Evolutionary conservation across 2,888 invertebrate species (phyloP), one percentile per base, ranked within the genome.

Genomic region (Stegophylla sp.): DNA sequence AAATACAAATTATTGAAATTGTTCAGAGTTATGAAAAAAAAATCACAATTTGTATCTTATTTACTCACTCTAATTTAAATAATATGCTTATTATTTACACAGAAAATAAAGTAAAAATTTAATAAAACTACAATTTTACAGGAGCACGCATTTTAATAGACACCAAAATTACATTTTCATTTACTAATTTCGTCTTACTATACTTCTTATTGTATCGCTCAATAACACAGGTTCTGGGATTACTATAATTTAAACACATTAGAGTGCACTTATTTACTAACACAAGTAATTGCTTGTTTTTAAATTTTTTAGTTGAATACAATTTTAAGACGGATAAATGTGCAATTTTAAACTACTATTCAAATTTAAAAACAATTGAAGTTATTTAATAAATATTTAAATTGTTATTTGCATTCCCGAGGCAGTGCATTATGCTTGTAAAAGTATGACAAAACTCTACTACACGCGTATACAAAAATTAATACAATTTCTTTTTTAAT

Each of bases 131-230:
- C n/a, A n/a, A n/a, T n/a, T n/a, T n/a, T n/a, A n/a, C n/a, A n/a
- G n/a, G n/a, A n/a, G n/a, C 4, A 66, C 23, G 12, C 23, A 66
- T 34, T 69, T 69, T 69, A 69, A 48, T 69, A 51, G 28, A n/a
- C 28, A 48, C 17, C 3, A 28, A 28, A 34, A 34, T 7, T 34
- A 28, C n/a, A 28, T 2, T 28, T 69, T 17, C 10, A 3, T 41
- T 41, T 3, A 41, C 7, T 43, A 12, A 64, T 41, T 23, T n/a
- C n/a, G n/a, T n/a, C n/a, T n/a, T 0, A 17, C 17, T 45, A 51
- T 20, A 59, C 23, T 28, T 23, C 20, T 63, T 63, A 45, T 66
- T 23, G 13, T 66, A 64, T 10, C 3, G 15, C 13, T 23, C 15
- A 17, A 20, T 66, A 13, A 56, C 23, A 67, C 26, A n/a, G 28